Conservation (phyloP, 2,888 invertebrate genomes). For the Panorpa germanica region DNA sequence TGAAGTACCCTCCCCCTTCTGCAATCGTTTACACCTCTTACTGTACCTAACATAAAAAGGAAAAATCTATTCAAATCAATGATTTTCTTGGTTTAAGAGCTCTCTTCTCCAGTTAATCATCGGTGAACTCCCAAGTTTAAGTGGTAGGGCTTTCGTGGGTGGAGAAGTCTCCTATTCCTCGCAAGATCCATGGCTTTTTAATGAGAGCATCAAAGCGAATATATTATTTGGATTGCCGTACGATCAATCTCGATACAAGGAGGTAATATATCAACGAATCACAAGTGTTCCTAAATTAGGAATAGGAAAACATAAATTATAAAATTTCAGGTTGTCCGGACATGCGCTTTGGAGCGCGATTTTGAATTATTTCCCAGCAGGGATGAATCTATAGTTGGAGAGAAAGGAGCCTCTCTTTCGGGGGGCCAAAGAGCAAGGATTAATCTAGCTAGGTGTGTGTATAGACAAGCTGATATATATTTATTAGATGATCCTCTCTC, state of each 20-base stretch:
- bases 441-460: conserved; percentile 53
- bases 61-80: too few species aligned
- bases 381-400: conserved; percentile 63
- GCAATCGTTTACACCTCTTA: too few species aligned
- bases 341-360: conserved; percentile 53
- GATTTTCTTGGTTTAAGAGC: conserved; percentile 19
- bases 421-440: conserved; percentile 61
- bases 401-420: conserved; percentile 59
- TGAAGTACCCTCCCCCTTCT: too few species aligned
- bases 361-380: conserved; percentile 51
- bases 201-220: conserved; percentile 40
- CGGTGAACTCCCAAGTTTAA: conserved; percentile 34
- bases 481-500: conserved; percentile 64
- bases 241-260: conserved; percentile 24
- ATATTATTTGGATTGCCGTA: conserved; percentile 42
- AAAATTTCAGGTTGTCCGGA: conserved; percentile 29
- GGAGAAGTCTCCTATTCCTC: conserved; percentile 38
- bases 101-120: conserved; percentile 36
- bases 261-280: conserved; percentile 16
- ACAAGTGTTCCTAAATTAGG: background rate
- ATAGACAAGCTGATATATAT: conserved; percentile 52
- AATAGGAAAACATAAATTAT: background rate
- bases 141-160: conserved; percentile 28
- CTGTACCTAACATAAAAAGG: too few species aligned
- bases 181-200: conserved; percentile 48